These are phyloP conservation scores for Gastracanthus pulcherrimus DNA, from an alignment of 2,888 invertebrate genomes.

Conservation along the genomic window DNA sequence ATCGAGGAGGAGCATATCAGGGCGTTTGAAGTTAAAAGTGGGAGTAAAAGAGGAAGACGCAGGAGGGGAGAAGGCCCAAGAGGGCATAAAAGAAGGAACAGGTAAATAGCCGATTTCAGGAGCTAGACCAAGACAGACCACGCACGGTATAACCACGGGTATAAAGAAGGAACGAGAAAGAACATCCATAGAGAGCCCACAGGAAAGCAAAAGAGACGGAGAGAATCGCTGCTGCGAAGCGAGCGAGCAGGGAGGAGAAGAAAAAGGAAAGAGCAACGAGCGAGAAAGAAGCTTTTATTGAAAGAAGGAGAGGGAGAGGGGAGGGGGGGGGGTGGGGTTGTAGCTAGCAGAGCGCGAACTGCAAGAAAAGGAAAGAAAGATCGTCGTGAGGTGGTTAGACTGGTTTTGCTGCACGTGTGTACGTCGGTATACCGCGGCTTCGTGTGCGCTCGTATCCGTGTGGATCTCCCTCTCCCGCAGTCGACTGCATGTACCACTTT, in stretches of 20 bases:
- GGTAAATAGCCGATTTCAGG: constrained; percentile 26
- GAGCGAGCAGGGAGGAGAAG: constrained; percentile 11
- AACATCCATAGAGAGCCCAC: neutral
- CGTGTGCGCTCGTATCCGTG: constrained; percentile 35
- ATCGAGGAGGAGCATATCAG: neutral
- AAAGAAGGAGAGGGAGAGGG: constrained; percentile 39
- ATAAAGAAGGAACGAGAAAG: neutral
- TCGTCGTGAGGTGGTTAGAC: constrained; percentile 77
- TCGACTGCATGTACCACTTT: constrained; percentile 49
- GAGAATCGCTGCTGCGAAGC: too few species aligned
- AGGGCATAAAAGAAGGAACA: constrained; percentile 14
- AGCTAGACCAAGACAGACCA: constrained; percentile 15
- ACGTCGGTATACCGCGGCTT: constrained; percentile 27
- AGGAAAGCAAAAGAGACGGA: constrained; percentile 7
- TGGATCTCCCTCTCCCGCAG: constrained; percentile 50
- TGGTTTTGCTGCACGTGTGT: constrained; percentile 73
- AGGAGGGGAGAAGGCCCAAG: constrained; percentile 5
- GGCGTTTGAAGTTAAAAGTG: constrained; percentile 29
- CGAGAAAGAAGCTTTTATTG: constrained; percentile 54
- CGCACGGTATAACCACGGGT: neutral
- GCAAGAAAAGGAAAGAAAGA: constrained; percentile 71
- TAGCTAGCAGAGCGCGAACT: constrained; percentile 43
- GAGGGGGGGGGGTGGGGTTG: too few species aligned
- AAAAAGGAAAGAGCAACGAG: constrained; percentile 47
- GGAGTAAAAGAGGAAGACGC: constrained; percentile 31